These are phyloP conservation scores for Paramuricea clavata DNA, from an alignment of 92 coral and sea anemone genomes.

Conservation along the genomic window DNA sequence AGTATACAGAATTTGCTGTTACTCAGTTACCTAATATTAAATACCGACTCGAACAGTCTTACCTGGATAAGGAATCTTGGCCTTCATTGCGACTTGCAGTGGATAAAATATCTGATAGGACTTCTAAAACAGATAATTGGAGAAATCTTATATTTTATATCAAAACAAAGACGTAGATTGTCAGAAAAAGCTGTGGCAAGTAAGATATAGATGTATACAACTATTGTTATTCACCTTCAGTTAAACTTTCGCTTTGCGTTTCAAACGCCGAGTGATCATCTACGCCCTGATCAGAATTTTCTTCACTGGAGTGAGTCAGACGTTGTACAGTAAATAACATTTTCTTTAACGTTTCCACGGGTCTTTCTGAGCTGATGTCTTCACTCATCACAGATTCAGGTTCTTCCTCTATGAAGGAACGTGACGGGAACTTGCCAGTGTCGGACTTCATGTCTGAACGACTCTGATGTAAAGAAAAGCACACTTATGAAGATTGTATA, in stretches of 20 bases:
- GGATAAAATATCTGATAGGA: conserved; percentile 9
- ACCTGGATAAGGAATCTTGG: conserved; percentile 40
- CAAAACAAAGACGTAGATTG: background rate
- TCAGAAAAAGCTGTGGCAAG: no score
- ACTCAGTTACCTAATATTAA: no score
- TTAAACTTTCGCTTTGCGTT: conserved; percentile 3
- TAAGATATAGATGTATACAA: no score
- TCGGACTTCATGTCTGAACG: background rate
- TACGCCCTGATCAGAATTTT: conserved; percentile 7
- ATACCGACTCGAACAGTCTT: no score
- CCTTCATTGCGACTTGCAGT: conserved; percentile 16
- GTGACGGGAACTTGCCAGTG: background rate
- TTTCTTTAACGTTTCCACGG: conserved; percentile 94
- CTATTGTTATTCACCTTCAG: conserved; percentile 17
- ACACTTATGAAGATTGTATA: background rate
- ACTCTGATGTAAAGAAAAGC: background rate
- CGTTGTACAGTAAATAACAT: conserved; percentile 98
- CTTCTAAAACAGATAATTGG: background rate
- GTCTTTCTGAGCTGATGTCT: conserved; percentile 55
- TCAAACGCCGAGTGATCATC: background rate
- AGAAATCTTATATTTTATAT: background rate
- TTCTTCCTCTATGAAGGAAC: background rate
- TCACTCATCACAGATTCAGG: background rate
- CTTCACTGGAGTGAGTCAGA: conserved; percentile 86
- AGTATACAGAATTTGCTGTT: no score